Evolutionary conservation across 2,888 invertebrate genomes (phyloP).

Genomic region (Erebia palarica): DNA sequence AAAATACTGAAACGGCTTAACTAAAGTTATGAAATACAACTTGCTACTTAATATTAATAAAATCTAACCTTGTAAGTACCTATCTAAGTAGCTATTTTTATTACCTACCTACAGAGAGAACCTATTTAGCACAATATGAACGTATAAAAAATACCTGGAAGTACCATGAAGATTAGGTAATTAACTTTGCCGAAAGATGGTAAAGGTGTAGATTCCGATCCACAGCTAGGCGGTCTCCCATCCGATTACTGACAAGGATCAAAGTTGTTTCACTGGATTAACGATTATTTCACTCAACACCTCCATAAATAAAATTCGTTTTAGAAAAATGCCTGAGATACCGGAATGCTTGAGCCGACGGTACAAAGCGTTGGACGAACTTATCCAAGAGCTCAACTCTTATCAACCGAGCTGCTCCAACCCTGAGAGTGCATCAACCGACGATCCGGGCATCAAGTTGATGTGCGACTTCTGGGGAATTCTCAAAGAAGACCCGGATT

Average conservation of each 20-base stretch:
- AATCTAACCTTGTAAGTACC: neutral
- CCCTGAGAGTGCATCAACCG: slow-evolving; percentile 30
- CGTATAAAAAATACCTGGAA: too few relatives aligned
- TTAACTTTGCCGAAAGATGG: too few relatives aligned
- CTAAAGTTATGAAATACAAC: neutral
- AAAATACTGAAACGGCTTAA: neutral
- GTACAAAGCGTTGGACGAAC: slow-evolving; percentile 58
- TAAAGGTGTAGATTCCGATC: too few relatives aligned
- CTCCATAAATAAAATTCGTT: neutral
- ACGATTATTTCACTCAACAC: too few relatives aligned
- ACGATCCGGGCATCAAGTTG: slow-evolving; percentile 56
- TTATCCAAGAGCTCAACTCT: slow-evolving; percentile 55
- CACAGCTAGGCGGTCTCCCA: too few relatives aligned
- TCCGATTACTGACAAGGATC: too few relatives aligned
- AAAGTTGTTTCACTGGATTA: too few relatives aligned
- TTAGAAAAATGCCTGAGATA: slow-evolving; percentile 54
- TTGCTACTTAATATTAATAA: neutral
- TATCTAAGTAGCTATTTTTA: too few relatives aligned
- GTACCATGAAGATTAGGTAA: too few relatives aligned
- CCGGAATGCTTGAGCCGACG: slow-evolving; percentile 64
- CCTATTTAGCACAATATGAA: too few relatives aligned
- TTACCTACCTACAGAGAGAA: too few relatives aligned
- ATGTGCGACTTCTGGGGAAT: slow-evolving; percentile 73
- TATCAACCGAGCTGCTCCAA: slow-evolving; percentile 31
- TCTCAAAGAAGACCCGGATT: slow-evolving; percentile 63